Percentiles rank a stretch among this genome's conserved stretches.
phyloP scores from a whole-genome alignment of 2,113 vertebrate species.

The Struthidea cinerea region DNA sequence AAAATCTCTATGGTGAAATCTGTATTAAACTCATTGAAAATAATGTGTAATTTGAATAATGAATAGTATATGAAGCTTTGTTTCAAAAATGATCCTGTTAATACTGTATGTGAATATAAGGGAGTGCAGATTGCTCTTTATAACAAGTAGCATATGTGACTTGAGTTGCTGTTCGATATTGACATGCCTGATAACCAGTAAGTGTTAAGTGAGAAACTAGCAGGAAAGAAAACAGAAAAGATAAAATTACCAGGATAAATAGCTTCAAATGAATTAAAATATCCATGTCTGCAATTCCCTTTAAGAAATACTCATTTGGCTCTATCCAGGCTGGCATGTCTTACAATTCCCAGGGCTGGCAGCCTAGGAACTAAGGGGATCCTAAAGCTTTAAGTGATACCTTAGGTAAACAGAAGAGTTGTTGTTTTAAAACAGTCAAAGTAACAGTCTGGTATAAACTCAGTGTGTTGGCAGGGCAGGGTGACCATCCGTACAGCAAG shows the following conservation, averaged over 20 bases:
- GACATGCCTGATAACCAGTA: neutral
- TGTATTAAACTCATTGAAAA: neutral
- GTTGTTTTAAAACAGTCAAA: neutral
- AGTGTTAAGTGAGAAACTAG: neutral
- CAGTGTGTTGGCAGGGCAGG: neutral
- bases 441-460: neutral
- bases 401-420: neutral
- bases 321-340: neutral
- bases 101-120: neutral
- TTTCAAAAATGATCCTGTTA: neutral
- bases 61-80: neutral
- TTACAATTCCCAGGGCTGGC: neutral
- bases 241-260: neutral
- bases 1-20: neutral
- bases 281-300: neutral
- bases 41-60: neutral
- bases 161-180: neutral
- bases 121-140: neutral
- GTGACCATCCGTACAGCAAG: accelerated
- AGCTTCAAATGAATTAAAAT: neutral
- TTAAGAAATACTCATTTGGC: neutral
- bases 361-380: neutral
- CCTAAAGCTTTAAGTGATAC: neutral
- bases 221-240: neutral
- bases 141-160: neutral